Evolutionary conservation across 1,140 invertebrate species (phyloP).

Genomic region (Drosophila micromelanica): DNA sequence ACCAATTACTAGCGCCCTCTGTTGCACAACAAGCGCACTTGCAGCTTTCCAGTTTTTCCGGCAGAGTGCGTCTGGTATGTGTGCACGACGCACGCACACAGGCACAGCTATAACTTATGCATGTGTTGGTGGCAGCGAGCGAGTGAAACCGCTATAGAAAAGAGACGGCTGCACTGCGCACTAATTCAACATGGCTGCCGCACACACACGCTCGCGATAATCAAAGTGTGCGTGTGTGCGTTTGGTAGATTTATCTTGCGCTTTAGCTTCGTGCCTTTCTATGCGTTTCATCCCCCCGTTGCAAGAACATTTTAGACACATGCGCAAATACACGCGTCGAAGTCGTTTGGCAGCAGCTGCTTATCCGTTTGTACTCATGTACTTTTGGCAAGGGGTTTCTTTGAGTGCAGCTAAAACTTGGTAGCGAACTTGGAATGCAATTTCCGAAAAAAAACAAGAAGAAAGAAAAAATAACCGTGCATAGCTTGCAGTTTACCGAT

Average conservation of each 20-base stretch:
- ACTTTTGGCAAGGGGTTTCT: constrained; percentile 45
- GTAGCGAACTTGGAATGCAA: constrained; percentile 60
- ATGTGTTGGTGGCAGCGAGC: constrained; percentile 27
- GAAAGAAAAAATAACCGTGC: constrained; percentile 9
- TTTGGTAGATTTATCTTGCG: constrained; percentile 33
- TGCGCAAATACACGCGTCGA: constrained; percentile 32
- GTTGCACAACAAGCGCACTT: constrained; percentile 13
- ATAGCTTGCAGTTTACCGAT: constrained; percentile 24
- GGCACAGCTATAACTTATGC: background rate
- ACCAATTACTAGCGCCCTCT: constrained; percentile 52
- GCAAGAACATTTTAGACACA: constrained; percentile 3
- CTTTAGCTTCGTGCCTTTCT: background rate
- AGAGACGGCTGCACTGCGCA: constrained; percentile 18
- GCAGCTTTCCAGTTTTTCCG: background rate
- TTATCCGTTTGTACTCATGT: constrained; percentile 18
- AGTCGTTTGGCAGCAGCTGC: constrained; percentile 40
- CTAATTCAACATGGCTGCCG: constrained; percentile 47
- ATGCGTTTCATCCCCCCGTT: constrained; percentile 24
- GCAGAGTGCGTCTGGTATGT: constrained; percentile 41
- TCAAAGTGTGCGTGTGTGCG: constrained; percentile 2
- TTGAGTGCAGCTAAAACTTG: constrained; percentile 70
- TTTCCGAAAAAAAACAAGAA: constrained; percentile 33
- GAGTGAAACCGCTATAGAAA: constrained; percentile 16
- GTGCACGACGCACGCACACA: constrained; percentile 47
- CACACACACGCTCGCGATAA: background rate